Evolutionary conservation across 23 tunicate genomes (phyloP), one percentile per base, ranked within the genome.

Genomic region (Botrylloides violaceus): DNA sequence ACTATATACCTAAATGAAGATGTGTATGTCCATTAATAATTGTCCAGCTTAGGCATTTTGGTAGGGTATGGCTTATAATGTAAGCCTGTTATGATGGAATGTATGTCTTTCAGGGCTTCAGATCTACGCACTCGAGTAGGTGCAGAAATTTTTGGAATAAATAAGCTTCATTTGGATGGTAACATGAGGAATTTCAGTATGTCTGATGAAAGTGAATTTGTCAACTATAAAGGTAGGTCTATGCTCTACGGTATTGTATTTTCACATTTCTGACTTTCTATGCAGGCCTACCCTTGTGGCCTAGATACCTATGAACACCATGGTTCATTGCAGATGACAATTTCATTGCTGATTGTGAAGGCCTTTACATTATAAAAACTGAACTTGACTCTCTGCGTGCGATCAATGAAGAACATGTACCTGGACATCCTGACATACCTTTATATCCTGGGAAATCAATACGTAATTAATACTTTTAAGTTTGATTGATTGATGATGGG

Each of bases 401-500:
- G 12, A 29, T 22, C 3, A 76, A 66, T 43, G 88, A 76, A 32
- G 68, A n/a, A n/a, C 32, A 28, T 15, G 58, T 83, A 22, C 88
- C 88, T 29, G 81, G 81, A 19, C 77, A 83, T 68, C 31, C 60
- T 1, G 24, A 68, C 21, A 43, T 76, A 1, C 47, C 34, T 3
- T 81, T 83, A 5, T 83, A 83, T 60, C 77, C 77, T 5, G 88
- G 88, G 29, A 76, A 83, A 68, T 83, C 81, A 12, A 83, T 83
- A 20, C 76, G 88, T 81, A 56, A 49, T 75, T 71, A 23, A 58
- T 58, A 12, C 18, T 47, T 47, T 12, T 12, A 12, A 12, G 55
- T 4, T 4, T 4, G 24, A 58, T 58, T 23, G 9, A 58, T 4
- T 58, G 12, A 4, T 4, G 3, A 9, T n/a, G n/a, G n/a, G n/a